phyloP scores from a whole-genome alignment of 2,113 vertebrate genomes.

The Boleophthalmus pectinirostris region DNA sequence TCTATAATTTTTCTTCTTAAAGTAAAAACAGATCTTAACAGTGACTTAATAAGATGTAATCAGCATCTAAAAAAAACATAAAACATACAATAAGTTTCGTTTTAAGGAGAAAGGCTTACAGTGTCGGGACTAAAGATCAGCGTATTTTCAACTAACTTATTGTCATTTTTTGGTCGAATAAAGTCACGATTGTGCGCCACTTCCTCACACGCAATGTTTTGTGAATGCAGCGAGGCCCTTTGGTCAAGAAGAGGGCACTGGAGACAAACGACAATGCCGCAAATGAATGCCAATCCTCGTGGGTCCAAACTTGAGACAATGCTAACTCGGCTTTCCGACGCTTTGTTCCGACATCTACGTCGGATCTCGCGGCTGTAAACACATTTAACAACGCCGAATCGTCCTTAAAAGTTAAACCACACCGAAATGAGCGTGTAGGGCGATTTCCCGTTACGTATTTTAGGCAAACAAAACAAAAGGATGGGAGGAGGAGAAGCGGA shows the following conservation, averaged over 20 bases:
- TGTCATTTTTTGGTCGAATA: background rate
- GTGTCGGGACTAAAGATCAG: background rate
- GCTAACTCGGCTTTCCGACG: slow-evolving; percentile 5
- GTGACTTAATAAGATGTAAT: too few relatives aligned
- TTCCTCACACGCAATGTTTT: background rate
- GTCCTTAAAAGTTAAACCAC: background rate
- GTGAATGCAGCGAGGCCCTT: background rate
- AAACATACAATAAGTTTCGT: background rate
- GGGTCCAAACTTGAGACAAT: slow-evolving; percentile 51
- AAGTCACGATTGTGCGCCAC: background rate
- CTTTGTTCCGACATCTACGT: background rate
- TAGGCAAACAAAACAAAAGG: slow-evolving; percentile 45
- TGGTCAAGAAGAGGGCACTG: background rate
- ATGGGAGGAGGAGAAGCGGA: slow-evolving; percentile 34
- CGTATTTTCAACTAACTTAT: background rate
- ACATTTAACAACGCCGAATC: background rate
- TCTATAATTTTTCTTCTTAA: too few relatives aligned
- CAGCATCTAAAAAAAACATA: too few relatives aligned
- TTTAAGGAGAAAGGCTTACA: background rate
- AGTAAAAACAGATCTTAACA: too few relatives aligned
- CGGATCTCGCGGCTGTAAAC: background rate
- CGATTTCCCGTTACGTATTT: background rate
- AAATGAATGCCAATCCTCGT: slow-evolving; percentile 10
- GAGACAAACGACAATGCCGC: background rate
- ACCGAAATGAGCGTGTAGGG: background rate